These are phyloP conservation scores for Myotis findleyi DNA, from an alignment of 2,797 vertebrate species.

Conservation along the genomic window DNA sequence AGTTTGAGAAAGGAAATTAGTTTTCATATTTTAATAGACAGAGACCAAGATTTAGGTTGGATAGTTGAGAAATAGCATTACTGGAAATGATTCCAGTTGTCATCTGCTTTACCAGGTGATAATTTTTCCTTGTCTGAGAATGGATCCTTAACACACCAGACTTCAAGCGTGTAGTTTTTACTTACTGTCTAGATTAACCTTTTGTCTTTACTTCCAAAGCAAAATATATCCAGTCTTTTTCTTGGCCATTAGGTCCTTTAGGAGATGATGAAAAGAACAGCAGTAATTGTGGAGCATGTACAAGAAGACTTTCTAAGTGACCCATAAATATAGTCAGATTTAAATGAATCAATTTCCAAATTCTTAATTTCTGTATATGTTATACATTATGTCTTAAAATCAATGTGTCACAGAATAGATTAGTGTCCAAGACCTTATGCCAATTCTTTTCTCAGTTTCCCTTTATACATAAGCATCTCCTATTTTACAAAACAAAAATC, in stretches of 20 bases:
- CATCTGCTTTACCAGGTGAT: background rate
- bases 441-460: background rate
- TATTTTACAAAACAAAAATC: background rate
- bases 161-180: background rate
- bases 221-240: background rate
- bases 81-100: background rate
- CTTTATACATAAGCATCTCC: background rate
- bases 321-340: background rate
- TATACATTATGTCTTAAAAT: background rate
- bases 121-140: background rate
- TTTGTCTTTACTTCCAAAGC: background rate
- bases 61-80: background rate
- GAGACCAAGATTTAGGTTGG: background rate
- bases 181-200: background rate
- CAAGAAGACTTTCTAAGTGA: background rate
- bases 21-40: background rate
- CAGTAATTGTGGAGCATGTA: background rate
- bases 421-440: background rate
- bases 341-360: slow-evolving; percentile 4
- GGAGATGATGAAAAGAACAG: background rate
- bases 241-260: background rate
- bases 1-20: background rate
- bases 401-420: background rate
- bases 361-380: background rate
- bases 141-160: background rate